phyloP scores from a whole-genome alignment of 2,113 vertebrate genomes.

The Caloenas nicobarica region DNA sequence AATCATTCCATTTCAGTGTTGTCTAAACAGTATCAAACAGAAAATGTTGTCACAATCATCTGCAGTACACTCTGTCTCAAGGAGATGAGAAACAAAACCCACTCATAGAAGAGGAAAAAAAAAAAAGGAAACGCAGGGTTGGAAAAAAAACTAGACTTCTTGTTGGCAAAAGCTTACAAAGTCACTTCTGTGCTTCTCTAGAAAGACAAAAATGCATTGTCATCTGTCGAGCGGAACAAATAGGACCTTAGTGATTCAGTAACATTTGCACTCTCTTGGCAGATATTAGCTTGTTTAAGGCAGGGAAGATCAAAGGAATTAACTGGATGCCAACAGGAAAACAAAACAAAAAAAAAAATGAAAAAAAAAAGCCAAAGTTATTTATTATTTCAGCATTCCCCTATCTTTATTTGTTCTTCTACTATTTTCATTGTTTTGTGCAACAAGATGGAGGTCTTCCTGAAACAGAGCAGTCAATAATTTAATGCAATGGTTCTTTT shows the following conservation, averaged over 20 bases:
- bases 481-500: background rate
- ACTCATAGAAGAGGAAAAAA: background rate
- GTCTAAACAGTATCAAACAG: background rate
- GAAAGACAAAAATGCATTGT: constrained; percentile 46
- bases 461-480: constrained; percentile 21
- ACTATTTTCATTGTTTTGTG: constrained; percentile 58
- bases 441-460: constrained; percentile 47
- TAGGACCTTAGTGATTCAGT: constrained; percentile 60
- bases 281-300: constrained; percentile 56
- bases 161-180: background rate
- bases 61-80: background rate
- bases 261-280: constrained; percentile 63
- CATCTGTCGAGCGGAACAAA: constrained; percentile 62
- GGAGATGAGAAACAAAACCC: background rate
- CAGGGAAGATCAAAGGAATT: constrained; percentile 69
- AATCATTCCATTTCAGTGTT: background rate
- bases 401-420: constrained; percentile 54
- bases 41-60: background rate
- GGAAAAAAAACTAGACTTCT: background rate
- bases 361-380: constrained; percentile 61
- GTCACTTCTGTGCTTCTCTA: background rate
- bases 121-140: background rate
- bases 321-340: constrained; percentile 36
- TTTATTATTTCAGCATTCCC: constrained; percentile 64
- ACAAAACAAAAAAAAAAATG: background rate